Evolutionary conservation across 1,140 invertebrate genomes (phyloP).

Genomic region (Lysiphlebus fabarum): DNA sequence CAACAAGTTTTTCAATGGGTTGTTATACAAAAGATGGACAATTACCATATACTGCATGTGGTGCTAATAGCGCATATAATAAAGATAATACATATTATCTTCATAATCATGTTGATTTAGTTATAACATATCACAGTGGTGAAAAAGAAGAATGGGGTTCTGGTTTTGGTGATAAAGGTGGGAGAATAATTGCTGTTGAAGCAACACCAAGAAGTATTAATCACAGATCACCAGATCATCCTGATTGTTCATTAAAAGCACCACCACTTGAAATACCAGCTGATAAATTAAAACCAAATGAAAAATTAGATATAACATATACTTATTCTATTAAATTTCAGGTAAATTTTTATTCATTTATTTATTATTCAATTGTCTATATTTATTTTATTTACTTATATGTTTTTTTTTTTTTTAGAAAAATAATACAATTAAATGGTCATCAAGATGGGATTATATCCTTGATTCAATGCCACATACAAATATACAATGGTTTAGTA

Average conservation of each 20-base stretch:
- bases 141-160: slow-evolving; percentile 79
- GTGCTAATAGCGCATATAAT: slow-evolving; percentile 57
- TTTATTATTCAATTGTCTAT: slow-evolving; percentile 39
- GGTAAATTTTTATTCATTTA: too few relatives aligned
- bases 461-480: slow-evolving; percentile 97
- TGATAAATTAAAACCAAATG: slow-evolving; percentile 52
- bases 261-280: slow-evolving; percentile 69
- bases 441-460: slow-evolving; percentile 98
- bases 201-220: slow-evolving; percentile 77
- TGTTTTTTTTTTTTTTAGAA: slow-evolving; percentile 47
- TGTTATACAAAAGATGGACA: slow-evolving; percentile 71
- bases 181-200: slow-evolving; percentile 84
- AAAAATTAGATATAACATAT: slow-evolving; percentile 73
- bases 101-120: slow-evolving; percentile 95
- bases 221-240: slow-evolving; percentile 55
- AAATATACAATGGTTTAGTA: slow-evolving; percentile 99
- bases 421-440: slow-evolving; percentile 92
- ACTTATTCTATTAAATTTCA: slow-evolving; percentile 84
- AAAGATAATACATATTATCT: slow-evolving; percentile 79
- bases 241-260: slow-evolving; percentile 58
- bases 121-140: slow-evolving; percentile 89
- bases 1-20: slow-evolving; percentile 97
- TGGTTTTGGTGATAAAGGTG: slow-evolving; percentile 73
- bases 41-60: slow-evolving; percentile 61
- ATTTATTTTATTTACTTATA: not conserved